These are phyloP conservation scores for Toxotes jaculatrix DNA, from an alignment of 2,113 vertebrate genomes.

Conservation along the genomic window DNA sequence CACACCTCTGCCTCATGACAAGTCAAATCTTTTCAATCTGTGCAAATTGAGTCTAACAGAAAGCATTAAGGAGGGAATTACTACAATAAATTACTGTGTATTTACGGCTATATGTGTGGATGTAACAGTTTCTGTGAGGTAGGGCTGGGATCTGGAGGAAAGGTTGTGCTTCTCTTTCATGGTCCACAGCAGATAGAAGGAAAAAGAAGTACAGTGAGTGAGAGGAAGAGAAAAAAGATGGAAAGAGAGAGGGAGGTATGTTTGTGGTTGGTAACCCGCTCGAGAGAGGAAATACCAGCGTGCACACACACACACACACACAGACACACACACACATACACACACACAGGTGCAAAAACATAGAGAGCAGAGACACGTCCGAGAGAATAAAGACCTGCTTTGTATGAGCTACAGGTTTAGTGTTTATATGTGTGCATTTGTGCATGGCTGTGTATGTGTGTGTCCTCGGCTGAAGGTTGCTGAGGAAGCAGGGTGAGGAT, in stretches of 20 bases:
- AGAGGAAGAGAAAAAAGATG: conserved; percentile 77
- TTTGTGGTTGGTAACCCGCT: conserved; percentile 86
- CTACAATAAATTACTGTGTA: conserved; percentile 12
- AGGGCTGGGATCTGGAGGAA: conserved; percentile 75
- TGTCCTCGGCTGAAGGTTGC: conserved; percentile 74
- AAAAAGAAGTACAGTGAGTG: conserved; percentile 66
- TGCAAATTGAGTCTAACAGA: conserved; percentile 22
- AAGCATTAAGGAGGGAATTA: conserved; percentile 9
- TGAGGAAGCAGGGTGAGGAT: conserved; percentile 81
- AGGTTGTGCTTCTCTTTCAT: conserved; percentile 77
- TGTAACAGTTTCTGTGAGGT: conserved; percentile 36
- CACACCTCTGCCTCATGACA: conserved; percentile 23
- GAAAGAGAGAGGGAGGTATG: conserved; percentile 82
- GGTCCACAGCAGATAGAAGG: conserved; percentile 51
- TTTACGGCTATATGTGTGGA: conserved; percentile 22
- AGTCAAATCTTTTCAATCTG: conserved; percentile 16
- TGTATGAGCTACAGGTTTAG: conserved; percentile 78
- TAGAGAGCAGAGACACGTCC: conserved; percentile 69
- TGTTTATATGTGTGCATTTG: conserved; percentile 75
- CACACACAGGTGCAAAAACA: conserved; percentile 84
- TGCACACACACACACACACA: conserved; percentile 45
- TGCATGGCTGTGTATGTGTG: conserved; percentile 61
- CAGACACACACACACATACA: conserved; percentile 61
- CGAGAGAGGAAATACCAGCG: conserved; percentile 81
- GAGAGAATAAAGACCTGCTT: conserved; percentile 82